A percentile compares a stretch with the other conserved stretches of the same genome.
phyloP scores from a whole-genome alignment of 2,797 vertebrate species.

The Phrynocephalus guinanensis region DNA sequence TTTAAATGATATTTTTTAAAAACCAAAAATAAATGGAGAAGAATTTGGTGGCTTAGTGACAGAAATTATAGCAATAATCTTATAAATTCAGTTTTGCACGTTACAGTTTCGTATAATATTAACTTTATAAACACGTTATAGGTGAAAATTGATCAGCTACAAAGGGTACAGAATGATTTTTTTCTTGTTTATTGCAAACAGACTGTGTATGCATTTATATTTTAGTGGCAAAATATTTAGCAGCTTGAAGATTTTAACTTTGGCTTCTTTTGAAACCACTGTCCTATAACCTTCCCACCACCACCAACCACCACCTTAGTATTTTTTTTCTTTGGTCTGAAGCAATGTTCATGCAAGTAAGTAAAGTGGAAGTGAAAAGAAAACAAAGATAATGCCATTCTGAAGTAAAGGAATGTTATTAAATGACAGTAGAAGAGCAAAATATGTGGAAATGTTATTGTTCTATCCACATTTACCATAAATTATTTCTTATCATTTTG shows the following conservation, averaged over 20 bases:
- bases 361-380: constrained; percentile 35
- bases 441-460: background rate
- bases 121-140: constrained; percentile 17
- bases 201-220: constrained; percentile 29
- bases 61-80: constrained; percentile 15
- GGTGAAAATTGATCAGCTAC: constrained; percentile 24
- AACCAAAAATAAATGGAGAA: constrained; percentile 24
- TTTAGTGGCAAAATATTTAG: constrained; percentile 44
- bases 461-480: too few relatives aligned
- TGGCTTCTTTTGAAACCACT: constrained; percentile 11
- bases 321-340: constrained; percentile 38
- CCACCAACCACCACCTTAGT: background rate
- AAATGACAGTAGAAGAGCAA: background rate
- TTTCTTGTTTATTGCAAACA: constrained; percentile 25
- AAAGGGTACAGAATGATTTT: background rate
- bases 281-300: constrained; percentile 44
- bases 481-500: constrained; percentile 5
- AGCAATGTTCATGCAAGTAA: constrained; percentile 17
- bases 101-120: constrained; percentile 22
- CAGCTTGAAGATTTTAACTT: constrained; percentile 5
- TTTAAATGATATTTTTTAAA: background rate
- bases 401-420: constrained; percentile 10
- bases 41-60: constrained; percentile 9
- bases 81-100: constrained; percentile 30
- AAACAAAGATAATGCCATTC: constrained; percentile 7